Base-by-base conservation (phyloP, 2,888 invertebrate genomes). In the Leucoptera coffeella region DNA sequence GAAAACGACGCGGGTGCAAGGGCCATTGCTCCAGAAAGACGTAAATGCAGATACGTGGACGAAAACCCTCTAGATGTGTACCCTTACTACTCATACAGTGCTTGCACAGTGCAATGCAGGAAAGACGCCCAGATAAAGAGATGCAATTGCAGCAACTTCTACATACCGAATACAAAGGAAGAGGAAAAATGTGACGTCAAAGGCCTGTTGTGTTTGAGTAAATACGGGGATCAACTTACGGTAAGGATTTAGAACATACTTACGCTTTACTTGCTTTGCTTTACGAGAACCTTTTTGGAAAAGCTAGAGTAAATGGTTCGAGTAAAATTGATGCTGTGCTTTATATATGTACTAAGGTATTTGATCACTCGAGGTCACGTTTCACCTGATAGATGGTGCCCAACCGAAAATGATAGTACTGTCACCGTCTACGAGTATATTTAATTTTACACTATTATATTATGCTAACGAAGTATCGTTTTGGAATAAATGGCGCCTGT, bases 1-100 rank as follows among this genome's bases (percentile, higher is more conserved):
- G 80, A 79, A 38, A 85, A 85, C 45, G 82, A 82, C 38, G 71
- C 72, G 3, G 78, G 76, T 32, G 80, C 80, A 0, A 71, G 77
- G 3, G 60, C 73, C 28, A 77, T 83, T 3, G 59, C 75, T 11
- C 73, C 82, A 0, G 48, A 58, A 4, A 82, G 83, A 45, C 72
- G 87, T n/a, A 80, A 80, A 43, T 87, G 87, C 44, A 78, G 82
- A 3, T 87, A 84, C 40, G 73, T 72, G 1, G 77, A 84, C 34
- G 87, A 87, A 49, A 71, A 77, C 35, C 51, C 46, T 19, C 33
- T 67, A 25, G 41, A 62, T 20, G 77, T 82, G 1, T 80, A 81
- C 43, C 56, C 58, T 1, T 67, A 74, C 42, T 86, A 86, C 38
- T 85, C 85, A 25, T 67, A 67, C 36, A 80, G 80, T 15, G 81